These are phyloP conservation scores for Picathartes gymnocephalus DNA, from an alignment of 2,113 vertebrate species.

Conservation along the genomic window DNA sequence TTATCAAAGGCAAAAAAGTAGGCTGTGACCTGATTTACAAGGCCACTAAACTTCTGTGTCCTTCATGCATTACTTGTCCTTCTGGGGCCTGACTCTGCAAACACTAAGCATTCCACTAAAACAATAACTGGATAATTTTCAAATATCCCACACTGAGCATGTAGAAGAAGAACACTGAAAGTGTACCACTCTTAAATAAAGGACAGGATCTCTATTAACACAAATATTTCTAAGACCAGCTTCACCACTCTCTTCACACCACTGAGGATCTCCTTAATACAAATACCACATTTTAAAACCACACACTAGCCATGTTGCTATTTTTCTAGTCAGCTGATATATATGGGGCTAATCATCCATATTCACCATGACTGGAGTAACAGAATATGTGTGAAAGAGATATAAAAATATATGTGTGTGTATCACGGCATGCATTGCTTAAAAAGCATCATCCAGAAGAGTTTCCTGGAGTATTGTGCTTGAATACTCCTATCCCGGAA, in stretches of 20 bases:
- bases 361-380: slow-evolving; percentile 3
- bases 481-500: not conserved
- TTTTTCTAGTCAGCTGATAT: slow-evolving; percentile 8
- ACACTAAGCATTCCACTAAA: not conserved
- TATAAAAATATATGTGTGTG: not conserved
- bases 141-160: not conserved
- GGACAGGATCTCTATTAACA: not conserved
- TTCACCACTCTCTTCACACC: not conserved
- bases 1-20: slow-evolving; percentile 44
- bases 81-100: not conserved
- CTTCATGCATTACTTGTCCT: not conserved
- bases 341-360: not conserved
- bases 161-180: not conserved
- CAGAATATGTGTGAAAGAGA: not conserved
- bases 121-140: not conserved
- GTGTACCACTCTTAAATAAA: not conserved
- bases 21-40: not conserved
- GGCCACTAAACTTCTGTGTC: not conserved
- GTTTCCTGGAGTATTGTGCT: not conserved
- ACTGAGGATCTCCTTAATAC: not conserved
- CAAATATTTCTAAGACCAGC: not conserved
- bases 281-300: not conserved
- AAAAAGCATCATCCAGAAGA: not conserved
- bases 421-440: not conserved
- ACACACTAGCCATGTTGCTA: not conserved